Evolutionary conservation across 2,113 vertebrate genomes (phyloP).

Genomic region (Candoia aspera): DNA sequence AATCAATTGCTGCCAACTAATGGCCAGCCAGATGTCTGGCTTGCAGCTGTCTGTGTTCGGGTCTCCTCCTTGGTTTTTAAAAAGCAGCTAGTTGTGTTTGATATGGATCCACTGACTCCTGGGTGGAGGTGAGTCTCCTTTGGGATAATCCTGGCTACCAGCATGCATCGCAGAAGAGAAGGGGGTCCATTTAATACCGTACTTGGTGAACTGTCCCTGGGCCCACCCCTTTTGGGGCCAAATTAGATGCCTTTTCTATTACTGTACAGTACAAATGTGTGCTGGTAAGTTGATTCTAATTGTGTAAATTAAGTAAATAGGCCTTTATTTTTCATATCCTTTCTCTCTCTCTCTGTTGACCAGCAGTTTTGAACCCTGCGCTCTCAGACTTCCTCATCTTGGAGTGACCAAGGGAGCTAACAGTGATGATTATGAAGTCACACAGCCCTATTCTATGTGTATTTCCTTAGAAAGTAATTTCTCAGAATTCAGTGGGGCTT

Average conservation of each 20-base stretch:
- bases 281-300: neutral
- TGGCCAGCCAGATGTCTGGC: slow-evolving; percentile 42
- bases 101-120: neutral
- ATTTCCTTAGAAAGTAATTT: neutral
- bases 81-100: neutral
- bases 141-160: neutral
- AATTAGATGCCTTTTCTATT: neutral
- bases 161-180: neutral
- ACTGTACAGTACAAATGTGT: neutral
- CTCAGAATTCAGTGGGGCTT: neutral
- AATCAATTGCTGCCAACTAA: slow-evolving; percentile 60
- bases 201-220: neutral
- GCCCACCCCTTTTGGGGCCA: neutral
- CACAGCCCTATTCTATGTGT: too few relatives aligned
- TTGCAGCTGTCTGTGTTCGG: neutral
- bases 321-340: neutral
- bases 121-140: neutral
- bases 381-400: neutral
- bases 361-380: too few relatives aligned
- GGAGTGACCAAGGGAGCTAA: too few relatives aligned
- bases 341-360: too few relatives aligned
- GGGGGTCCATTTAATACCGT: neutral
- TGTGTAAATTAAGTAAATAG: neutral
- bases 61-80: neutral
- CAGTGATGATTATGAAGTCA: neutral